Evolutionary conservation across 1,140 invertebrate genomes (phyloP), one percentile per base, ranked within the genome.

Genomic region (Papilio dardanus): DNA sequence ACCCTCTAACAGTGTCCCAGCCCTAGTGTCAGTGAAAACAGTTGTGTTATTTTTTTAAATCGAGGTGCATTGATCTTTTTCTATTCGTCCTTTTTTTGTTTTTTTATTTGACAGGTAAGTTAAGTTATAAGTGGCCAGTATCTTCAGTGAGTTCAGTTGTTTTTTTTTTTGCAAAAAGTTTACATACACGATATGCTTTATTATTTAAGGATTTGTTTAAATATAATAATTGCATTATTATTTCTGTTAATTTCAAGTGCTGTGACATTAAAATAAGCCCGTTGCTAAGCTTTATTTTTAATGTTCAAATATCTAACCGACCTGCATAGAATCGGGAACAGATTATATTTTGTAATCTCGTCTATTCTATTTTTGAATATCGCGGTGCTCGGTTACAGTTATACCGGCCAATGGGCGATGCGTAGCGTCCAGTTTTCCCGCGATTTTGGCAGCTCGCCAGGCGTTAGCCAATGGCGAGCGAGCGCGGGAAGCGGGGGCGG

Each of bases 331-430:
- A 67, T 77, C 58, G 76, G 77, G 79, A 83, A 74, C 54, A 42
- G 74, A 80, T 81, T 81, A 75, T 62, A 81, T 86, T 89, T 90
- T 87, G 83, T 86, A 88, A 88, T 81, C 79, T 77, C 76, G 80
- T 83, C 79, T 82, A 83, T 83, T 91, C 91, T 93, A 93, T 93
- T 93, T 92, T 93, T 93, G 86, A 93, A 93, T 91, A 91, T 88
- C 90, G 91, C 91, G 91, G 91, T 93, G 91, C 91, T 91, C 85
- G 87, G 89, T 93, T 93, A 84, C 91, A 89, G 81, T 84, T 82
- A 37, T 78, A 77, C 78, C 80, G 71, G 71, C 91, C 91, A 93
- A 93, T 93, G 78, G 84, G 76, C 86, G 58, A 65, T 42, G 68
- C 75, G 79, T 82, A 79, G 83, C 81, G 77, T 71, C 71, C 81